Evolutionary conservation across 2,113 vertebrate genomes (phyloP), one percentile per base, ranked within the genome.

Genomic region (Phaethornis superciliosus): DNA sequence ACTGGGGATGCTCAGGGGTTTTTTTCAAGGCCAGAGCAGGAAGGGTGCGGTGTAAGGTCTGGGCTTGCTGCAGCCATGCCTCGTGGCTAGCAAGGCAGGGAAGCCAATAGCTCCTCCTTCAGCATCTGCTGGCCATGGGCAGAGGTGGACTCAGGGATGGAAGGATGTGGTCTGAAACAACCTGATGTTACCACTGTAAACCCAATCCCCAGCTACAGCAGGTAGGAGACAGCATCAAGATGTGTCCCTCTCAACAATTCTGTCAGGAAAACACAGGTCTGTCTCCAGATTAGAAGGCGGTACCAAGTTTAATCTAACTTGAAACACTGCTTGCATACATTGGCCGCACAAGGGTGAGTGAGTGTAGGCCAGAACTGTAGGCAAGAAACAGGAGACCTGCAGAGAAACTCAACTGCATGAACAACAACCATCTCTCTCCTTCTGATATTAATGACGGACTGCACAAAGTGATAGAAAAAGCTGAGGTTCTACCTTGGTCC

Each of bases 61-160:
- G 26, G 32, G 37, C 67, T 35, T 8, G 0, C 32, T 30, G 15
- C 5, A 12, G 56, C 22, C 7, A 0, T 13, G 32, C 7, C 40
- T 47, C 35, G 17, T 20, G 20, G 60, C 22, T 12, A 35, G 44
- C 1, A 0, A 26, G 1, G 1, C 1, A 1, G 19, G 19, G 13
- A 88, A 54, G 32, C 15, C 1, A 2, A 10, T 0, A 26, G 60
- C 47, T 40, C 56, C 69, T 55, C 52, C 42, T 56, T 26, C 1
- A 0, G 64, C 54, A 44, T 10, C 33, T 24, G 47, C 24, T n/a
- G 79, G 60, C 55, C 79, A 47, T 1, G 0, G 37, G 62, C 64
- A 70, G 49, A 83, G 32, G 16, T 4, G 49, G 15, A 23, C 35
- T 9, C 51, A 58, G 40, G 30, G 42, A 47, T 65, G 67, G 52